phyloP scores from a whole-genome alignment of 92 coral and sea anemone species.

The Phymanthus crucifer region DNA sequence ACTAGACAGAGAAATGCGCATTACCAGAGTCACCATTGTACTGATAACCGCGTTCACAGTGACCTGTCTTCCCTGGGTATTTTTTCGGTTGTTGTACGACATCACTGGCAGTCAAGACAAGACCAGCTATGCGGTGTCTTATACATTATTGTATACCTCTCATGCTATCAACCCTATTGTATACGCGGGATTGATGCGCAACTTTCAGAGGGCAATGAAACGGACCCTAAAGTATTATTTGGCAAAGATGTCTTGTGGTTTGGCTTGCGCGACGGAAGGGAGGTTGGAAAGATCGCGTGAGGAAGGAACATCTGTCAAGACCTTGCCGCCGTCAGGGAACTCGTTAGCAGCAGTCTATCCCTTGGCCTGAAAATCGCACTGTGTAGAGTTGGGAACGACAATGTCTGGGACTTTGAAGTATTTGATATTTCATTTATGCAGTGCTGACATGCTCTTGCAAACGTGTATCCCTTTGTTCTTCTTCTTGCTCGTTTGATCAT shows the following conservation, averaged over 20 bases:
- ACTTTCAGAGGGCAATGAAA: conserved; percentile 45
- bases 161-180: conserved; percentile 53
- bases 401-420: too few species aligned
- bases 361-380: background rate
- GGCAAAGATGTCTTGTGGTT: conserved; percentile 7
- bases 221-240: background rate
- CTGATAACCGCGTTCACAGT: conserved; percentile 27
- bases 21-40: conserved; percentile 33
- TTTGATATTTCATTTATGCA: too few species aligned
- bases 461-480: too few species aligned
- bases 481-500: too few species aligned
- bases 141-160: conserved; percentile 28
- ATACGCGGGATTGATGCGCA: conserved; percentile 39
- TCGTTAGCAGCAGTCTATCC: background rate
- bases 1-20: conserved; percentile 42
- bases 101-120: conserved; percentile 47
- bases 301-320: background rate
- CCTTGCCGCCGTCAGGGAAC: background rate
- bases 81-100: conserved; percentile 38
- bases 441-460: too few species aligned
- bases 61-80: conserved; percentile 55
- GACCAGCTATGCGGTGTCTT: conserved; percentile 32
- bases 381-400: background rate
- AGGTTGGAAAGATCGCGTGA: background rate
- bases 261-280: background rate